Evolutionary conservation across 2,113 vertebrate species (phyloP).

Genomic region (Litocranius walleri): DNA sequence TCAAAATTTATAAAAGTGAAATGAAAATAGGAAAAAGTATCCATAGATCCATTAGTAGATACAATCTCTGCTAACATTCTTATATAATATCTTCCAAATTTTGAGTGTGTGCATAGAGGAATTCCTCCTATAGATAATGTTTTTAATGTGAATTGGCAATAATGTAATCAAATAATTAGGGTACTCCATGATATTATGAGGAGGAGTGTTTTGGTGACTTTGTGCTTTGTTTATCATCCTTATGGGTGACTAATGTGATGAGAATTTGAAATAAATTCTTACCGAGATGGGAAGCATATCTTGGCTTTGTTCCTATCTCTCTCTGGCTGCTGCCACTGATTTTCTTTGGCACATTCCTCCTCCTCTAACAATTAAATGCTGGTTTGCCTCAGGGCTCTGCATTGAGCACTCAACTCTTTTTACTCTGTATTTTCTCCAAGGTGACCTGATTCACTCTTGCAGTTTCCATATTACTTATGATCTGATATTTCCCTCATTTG

Average conservation of each 20-base stretch:
- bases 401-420: background rate
- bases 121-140: background rate
- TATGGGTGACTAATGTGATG: constrained; percentile 42
- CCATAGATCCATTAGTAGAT: background rate
- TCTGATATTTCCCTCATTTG: background rate
- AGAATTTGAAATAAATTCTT: constrained; percentile 53
- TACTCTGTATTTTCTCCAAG: background rate
- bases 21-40: background rate
- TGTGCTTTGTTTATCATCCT: constrained; percentile 41
- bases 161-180: constrained; percentile 18
- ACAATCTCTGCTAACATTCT: constrained; percentile 9
- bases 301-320: constrained; percentile 49
- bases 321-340: constrained; percentile 18
- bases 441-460: background rate
- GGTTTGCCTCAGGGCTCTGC: constrained; percentile 8
- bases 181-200: background rate
- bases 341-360: constrained; percentile 12
- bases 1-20: background rate
- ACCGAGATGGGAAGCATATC: background rate
- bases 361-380: constrained; percentile 1
- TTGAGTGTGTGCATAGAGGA: background rate
- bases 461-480: background rate
- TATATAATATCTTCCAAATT: background rate
- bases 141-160: background rate
- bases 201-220: constrained; percentile 31